phyloP scores from a whole-genome alignment of 2,113 vertebrate species.

The Neoarius graeffei region DNA sequence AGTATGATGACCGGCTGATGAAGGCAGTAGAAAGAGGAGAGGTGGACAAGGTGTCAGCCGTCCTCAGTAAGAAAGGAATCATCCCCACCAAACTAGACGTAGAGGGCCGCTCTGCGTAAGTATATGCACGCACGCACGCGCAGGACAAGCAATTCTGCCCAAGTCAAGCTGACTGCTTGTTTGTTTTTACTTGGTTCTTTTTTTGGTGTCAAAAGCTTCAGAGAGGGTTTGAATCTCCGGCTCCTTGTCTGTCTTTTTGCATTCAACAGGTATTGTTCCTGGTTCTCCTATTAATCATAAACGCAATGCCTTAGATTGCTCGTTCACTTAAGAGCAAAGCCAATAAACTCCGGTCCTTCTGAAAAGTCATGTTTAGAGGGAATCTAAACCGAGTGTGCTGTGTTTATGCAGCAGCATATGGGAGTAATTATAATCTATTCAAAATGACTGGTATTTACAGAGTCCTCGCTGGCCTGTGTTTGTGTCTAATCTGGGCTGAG shows the following conservation, averaged over 20 bases:
- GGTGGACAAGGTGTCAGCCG: conserved; percentile 89
- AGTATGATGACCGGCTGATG: conserved; percentile 96
- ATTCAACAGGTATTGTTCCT: background rate
- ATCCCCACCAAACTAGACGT: conserved; percentile 89
- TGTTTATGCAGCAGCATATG: conserved; percentile 36
- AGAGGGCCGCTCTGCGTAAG: conserved; percentile 96
- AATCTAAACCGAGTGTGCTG: background rate
- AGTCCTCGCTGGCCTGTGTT: conserved; percentile 41
- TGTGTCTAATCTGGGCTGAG: conserved; percentile 52
- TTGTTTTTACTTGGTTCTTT: background rate
- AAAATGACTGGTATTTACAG: conserved; percentile 37
- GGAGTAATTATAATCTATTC: conserved; percentile 42
- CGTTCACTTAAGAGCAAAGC: background rate
- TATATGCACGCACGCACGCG: conserved; percentile 51
- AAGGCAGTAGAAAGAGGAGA: conserved; percentile 94
- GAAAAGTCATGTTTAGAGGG: background rate
- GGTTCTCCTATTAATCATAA: background rate
- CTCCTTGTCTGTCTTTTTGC: background rate
- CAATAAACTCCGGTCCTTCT: background rate
- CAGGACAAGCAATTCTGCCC: background rate
- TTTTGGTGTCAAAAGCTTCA: background rate
- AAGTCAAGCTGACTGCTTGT: too few relatives aligned
- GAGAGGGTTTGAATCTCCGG: background rate
- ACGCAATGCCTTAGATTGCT: background rate
- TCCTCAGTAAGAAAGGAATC: conserved; percentile 92